phyloP scores from a whole-genome alignment of 2,797 vertebrate species.

The Helostoma temminkii region DNA sequence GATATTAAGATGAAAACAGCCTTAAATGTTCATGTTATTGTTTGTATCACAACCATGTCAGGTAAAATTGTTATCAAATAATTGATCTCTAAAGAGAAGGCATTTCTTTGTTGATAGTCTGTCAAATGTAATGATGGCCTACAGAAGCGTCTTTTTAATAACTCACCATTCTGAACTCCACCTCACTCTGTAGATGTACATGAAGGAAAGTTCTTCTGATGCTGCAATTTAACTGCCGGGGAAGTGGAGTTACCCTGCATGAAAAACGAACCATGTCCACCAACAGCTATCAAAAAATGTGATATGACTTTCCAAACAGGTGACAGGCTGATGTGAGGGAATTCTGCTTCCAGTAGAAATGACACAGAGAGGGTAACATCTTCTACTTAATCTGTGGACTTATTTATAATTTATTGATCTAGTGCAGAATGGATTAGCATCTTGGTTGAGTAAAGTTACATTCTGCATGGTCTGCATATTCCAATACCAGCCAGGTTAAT shows the following conservation, averaged over 20 bases:
- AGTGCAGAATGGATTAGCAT: not conserved
- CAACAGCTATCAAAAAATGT: conserved; percentile 6
- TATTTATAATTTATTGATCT: conserved; percentile 13
- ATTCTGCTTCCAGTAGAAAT: not conserved
- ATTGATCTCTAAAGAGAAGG: conserved; percentile 10
- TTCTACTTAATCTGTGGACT: not conserved
- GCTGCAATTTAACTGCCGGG: conserved; percentile 23
- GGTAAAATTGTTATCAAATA: conserved; percentile 4
- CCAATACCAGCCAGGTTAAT: not conserved
- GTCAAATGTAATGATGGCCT: not conserved
- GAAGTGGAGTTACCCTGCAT: not conserved
- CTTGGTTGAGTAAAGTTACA: not conserved
- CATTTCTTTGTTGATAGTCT: not conserved
- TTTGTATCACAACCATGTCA: not conserved
- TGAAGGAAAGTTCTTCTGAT: conserved; percentile 13
- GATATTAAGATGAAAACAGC: not conserved
- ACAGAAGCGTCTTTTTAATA: not conserved
- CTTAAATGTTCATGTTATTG: not conserved
- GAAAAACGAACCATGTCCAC: conserved; percentile 11
- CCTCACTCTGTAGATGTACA: not conserved
- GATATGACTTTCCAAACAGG: conserved; percentile 18
- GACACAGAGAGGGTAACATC: not conserved
- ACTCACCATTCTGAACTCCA: not conserved
- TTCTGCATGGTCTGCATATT: not conserved
- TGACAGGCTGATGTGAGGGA: not conserved